Evolutionary conservation across 2,797 vertebrate species (phyloP).

Genomic region (Enteromius fasciolatus): DNA sequence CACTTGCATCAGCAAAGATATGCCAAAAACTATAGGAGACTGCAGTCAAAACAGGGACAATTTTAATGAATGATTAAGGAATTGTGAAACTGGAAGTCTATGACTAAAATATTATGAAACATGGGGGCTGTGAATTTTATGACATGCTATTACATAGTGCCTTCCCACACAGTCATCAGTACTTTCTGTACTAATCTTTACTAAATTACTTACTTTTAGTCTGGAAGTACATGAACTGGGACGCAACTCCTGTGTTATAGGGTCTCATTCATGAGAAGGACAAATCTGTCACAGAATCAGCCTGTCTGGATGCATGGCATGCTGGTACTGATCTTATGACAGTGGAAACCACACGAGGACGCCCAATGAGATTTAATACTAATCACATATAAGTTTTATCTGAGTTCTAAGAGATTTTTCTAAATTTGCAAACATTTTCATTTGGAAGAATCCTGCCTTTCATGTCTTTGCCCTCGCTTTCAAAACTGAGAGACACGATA

Average conservation of each 20-base stretch:
- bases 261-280: slow-evolving; percentile 32
- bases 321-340: background rate
- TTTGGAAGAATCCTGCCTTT: background rate
- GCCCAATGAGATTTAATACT: slow-evolving; percentile 44
- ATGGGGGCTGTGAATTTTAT: background rate
- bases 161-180: background rate
- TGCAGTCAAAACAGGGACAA: background rate
- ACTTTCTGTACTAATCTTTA: background rate
- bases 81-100: background rate
- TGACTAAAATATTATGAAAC: background rate
- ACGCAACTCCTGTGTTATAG: slow-evolving; percentile 22
- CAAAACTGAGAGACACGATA: slow-evolving; percentile 64
- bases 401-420: slow-evolving; percentile 62
- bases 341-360: slow-evolving; percentile 45
- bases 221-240: background rate
- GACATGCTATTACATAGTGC: background rate
- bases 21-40: background rate
- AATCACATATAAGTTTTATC: slow-evolving; percentile 60
- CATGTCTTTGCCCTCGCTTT: slow-evolving; percentile 22
- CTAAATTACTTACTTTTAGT: background rate
- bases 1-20: background rate
- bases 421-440: slow-evolving; percentile 46
- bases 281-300: slow-evolving; percentile 24
- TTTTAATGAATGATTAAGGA: background rate
- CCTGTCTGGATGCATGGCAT: background rate